Evolutionary conservation across 1,140 invertebrate species (phyloP), one percentile per base, ranked within the genome.

Genomic region (Heliconius congener): DNA sequence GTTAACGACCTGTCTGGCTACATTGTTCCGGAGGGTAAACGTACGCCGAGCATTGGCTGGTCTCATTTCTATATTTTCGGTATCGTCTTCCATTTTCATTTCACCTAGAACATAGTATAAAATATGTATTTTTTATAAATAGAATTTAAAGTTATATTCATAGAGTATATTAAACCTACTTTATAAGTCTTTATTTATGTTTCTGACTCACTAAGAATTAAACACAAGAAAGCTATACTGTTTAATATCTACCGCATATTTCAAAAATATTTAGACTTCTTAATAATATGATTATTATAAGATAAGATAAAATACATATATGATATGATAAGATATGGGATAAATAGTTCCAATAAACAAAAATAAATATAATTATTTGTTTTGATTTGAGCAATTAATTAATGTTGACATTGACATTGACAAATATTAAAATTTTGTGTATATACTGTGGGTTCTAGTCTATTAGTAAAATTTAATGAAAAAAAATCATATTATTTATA

Each of bases 1-100:
- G 83, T 93, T 93, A 60, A 94, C 84, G 6, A 91, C 87, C 77
- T 94, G 92, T 30, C 93, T 81, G 0, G 92, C 93, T 3, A 88
- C 86, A 86, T 87, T 89, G 80, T 87, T 90, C 39, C 88, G 86
- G 34, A 90, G 77, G 2, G 92, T 91, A 39, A 88, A 80, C 0
- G 85, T 89, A 1, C 89, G 84, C 0, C 88, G 84, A 6, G 86
- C 78, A 42, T 85, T 88, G 6, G 86, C 57, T 34, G 88, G 73
- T 42, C 83, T 85, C 46, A 86, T 66, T 66, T 91, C 90, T 30
- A 91, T 84, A 66, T 84, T 75, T 74, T 88, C 88, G 23, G 83
- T 81, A 42, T 87, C 84, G 55, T 89, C 87, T 1, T 89, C 90
- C 91, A 93, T 93, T 5, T 66, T 13, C 60, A 66, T 66, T 66